Conservation (phyloP, 1,140 invertebrate genomes). For the Drosophila pseudoananassae region DNA sequence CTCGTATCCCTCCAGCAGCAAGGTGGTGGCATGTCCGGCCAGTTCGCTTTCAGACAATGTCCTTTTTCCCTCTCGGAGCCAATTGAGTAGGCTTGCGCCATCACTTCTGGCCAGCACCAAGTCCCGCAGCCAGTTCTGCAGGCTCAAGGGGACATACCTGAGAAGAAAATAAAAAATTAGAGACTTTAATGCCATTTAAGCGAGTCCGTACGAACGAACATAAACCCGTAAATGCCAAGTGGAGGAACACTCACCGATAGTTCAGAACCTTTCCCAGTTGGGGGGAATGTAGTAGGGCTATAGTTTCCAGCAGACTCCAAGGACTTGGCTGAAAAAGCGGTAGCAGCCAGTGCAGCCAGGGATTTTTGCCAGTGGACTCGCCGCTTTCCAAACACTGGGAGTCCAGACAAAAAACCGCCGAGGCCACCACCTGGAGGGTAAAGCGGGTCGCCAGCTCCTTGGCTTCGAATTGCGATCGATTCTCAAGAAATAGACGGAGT, state of each 20-base stretch:
- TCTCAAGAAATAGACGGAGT: conserved; percentile 16
- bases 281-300: conserved; percentile 56
- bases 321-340: conserved; percentile 53
- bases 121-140: conserved; percentile 43
- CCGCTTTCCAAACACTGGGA: conserved; percentile 27
- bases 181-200: background rate
- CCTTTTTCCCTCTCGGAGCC: conserved; percentile 20
- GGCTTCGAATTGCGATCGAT: conserved; percentile 26
- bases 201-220: too few species aligned
- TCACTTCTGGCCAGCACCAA: conserved; percentile 27
- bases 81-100: conserved; percentile 37
- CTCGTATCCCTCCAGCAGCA: conserved; percentile 72
- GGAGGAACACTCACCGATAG: conserved; percentile 42
- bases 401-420: conserved; percentile 57
- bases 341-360: conserved; percentile 40
- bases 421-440: conserved; percentile 65
- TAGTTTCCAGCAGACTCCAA: conserved; percentile 59
- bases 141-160: conserved; percentile 47
- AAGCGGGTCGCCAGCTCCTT: conserved; percentile 53
- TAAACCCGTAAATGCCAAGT: too few species aligned
- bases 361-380: background rate
- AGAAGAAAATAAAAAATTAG: background rate
- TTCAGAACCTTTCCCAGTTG: conserved; percentile 29
- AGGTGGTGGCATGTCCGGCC: conserved; percentile 58
- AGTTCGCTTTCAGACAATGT: conserved; percentile 7